Evolutionary conservation across 2,113 vertebrate species (phyloP), one percentile per base, ranked within the genome.

Genomic region (Poecile atricapillus): DNA sequence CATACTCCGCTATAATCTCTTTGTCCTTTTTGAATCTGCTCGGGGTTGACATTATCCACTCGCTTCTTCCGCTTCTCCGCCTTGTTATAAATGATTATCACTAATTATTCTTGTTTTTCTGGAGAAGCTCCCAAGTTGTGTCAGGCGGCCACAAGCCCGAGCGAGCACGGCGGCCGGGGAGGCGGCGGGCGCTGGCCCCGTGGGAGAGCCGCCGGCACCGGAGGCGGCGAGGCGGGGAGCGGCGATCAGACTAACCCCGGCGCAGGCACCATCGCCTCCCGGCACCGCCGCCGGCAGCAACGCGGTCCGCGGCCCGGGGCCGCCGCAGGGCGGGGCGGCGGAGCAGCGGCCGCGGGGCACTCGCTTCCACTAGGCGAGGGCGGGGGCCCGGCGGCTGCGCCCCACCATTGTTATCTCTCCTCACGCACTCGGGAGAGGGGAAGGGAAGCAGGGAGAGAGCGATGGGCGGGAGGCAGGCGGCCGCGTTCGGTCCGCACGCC

Each of bases 11-110:
- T 95, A 99, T 99, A 90, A 99, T 99, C 94, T 99, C 99, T 98
- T 99, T 99, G 98, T 99, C 99, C 98, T 99, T 99, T 97, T 99
- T 99, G 97, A 98, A 99, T 98, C 98, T 98, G 97, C 97, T 98
- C 23, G 99, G 97, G 90, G 98, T 98, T 95, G 99, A 99, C 99
- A 99, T 99, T 97, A 98, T 99, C 96, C 90, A 68, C 80, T 75
- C 56, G 83, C 58, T 95, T 86, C 59, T 83, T 75, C 70, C 8
- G 68, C 70, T 31, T 60, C 74, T 85, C 83, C 90, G 94, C 56
- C 52, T 87, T 62, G 53, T 43, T 94, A 31, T 27, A 46, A 64
- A 78, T 81, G 33, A 73, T 53, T 47, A 37, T 60, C 59, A 35
- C 55, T 17, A 62, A 73, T 86, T 59, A n/a, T 28, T 63, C 35